Evolutionary conservation across 2,888 invertebrate species (phyloP), one percentile per base, ranked within the genome.

Genomic region (Pseudoips prasinana): DNA sequence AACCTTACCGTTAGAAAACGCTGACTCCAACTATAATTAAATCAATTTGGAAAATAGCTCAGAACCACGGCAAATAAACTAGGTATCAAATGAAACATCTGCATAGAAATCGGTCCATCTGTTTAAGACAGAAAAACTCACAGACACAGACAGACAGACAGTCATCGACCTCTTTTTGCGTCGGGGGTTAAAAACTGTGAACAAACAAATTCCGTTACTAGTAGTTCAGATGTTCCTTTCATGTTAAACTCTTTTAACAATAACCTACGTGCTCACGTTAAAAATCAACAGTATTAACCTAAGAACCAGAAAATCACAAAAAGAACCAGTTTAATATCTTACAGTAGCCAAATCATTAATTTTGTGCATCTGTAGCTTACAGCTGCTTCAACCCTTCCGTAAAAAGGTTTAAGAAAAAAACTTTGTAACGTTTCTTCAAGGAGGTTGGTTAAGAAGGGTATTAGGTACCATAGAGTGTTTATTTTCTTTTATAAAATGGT

Each of bases 291-390:
- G 39, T 22, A 41, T 43, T 48, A 55, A 57, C 10, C 17, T 38
- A 26, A 29, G 22, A 11, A 11, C 18, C 33, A 25, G 25, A 22
- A 11, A 11, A 25, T 17, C 8, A 22, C 9, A 29, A 39, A 48
- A 44, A 46, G 8, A 43, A 50, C 33, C 42, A 46, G 45, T 44
- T 47, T 36, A 42, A 24, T 23, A 46, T 33, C 33, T 33, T 31
- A 66, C 67, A 65, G 75, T 71, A 74, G 72, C 64, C 44, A 58
- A 65, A 69, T 75, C 69, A 82, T 81, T 80, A 79, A 77, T 79
- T 70, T 63, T 45, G 47, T 36, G 19, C 78, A 77, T 76, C 74
- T 78, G 77, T 65, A 53, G 61, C 69, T 67, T 62, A 56, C 86
- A 86, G 81, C 86, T 85, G 86, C 77, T 63, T 59, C 41, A 58